Conservation (phyloP, 2,797 vertebrate genomes). For the Gambelia wislizenii region DNA sequence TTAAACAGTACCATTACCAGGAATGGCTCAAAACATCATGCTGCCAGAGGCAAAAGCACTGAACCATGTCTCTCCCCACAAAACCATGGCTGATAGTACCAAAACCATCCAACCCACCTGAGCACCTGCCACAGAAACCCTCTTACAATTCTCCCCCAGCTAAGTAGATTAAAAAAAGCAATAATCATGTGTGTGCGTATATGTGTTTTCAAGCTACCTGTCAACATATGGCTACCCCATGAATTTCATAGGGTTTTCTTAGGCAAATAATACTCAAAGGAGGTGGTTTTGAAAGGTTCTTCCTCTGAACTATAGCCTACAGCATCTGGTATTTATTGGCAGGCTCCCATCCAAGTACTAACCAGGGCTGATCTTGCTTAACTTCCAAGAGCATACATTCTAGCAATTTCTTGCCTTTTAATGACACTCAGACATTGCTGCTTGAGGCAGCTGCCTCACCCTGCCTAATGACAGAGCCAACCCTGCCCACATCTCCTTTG, state of each 20-base stretch:
- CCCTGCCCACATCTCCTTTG: neutral
- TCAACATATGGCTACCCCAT: no score
- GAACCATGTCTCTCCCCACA: neutral
- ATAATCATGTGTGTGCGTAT: no score
- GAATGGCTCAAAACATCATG: neutral
- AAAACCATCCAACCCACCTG: neutral
- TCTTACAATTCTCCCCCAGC: no score
- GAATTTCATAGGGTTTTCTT: no score
- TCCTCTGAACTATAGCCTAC: no score
- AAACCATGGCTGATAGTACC: neutral
- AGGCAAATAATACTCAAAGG: no score
- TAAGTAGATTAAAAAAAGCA: neutral
- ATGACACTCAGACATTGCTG: neutral
- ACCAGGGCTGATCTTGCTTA: no score
- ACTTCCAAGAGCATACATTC: neutral
- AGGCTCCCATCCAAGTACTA: no score
- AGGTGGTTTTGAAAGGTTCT: no score
- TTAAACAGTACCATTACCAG: neutral
- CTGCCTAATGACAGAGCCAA: neutral
- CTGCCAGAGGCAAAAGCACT: neutral
- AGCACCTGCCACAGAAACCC: neutral
- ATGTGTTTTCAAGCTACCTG: no score
- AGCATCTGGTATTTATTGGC: no score
- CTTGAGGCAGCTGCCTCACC: neutral
- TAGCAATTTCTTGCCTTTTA: neutral